These are phyloP conservation scores for Dysmachus trigonus DNA, from an alignment of 2,888 invertebrate genomes.

Conservation along the genomic window DNA sequence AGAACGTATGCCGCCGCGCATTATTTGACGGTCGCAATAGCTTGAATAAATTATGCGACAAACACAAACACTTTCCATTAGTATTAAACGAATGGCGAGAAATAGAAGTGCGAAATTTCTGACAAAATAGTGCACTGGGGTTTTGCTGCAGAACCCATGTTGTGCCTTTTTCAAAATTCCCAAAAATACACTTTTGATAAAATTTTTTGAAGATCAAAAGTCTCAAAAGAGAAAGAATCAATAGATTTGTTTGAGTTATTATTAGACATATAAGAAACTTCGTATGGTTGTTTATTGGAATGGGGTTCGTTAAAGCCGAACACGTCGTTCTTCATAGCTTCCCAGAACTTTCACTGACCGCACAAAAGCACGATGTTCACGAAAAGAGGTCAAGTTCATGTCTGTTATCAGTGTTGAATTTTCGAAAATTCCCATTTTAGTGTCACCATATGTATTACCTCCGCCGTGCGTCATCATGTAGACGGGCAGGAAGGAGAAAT, in stretches of 20 bases:
- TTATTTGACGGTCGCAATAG: neutral
- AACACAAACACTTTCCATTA: neutral
- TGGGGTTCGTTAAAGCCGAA: neutral
- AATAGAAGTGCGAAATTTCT: neutral
- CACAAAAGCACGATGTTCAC: neutral
- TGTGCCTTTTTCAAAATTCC: no score
- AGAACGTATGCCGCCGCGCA: neutral
- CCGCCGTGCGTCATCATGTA: slow-evolving; percentile 58
- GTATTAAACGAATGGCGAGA: neutral
- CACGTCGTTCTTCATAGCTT: neutral
- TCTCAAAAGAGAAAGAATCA: neutral
- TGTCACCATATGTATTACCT: slow-evolving; percentile 54
- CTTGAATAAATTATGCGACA: neutral
- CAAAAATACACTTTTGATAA: no score
- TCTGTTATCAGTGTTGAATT: neutral
- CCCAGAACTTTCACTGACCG: neutral
- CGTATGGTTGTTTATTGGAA: neutral
- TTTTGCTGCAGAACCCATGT: no score
- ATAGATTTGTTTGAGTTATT: neutral
- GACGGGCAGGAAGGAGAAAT: slow-evolving; percentile 78
- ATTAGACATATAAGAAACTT: neutral
- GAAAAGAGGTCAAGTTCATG: neutral
- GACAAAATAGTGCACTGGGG: neutral
- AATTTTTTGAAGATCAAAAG: no score
- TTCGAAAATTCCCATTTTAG: neutral